Percentiles rank a stretch among this genome's conserved stretches.
phyloP scores from a whole-genome alignment of 2,797 vertebrate genomes.

The Microhierax caerulescens region DNA sequence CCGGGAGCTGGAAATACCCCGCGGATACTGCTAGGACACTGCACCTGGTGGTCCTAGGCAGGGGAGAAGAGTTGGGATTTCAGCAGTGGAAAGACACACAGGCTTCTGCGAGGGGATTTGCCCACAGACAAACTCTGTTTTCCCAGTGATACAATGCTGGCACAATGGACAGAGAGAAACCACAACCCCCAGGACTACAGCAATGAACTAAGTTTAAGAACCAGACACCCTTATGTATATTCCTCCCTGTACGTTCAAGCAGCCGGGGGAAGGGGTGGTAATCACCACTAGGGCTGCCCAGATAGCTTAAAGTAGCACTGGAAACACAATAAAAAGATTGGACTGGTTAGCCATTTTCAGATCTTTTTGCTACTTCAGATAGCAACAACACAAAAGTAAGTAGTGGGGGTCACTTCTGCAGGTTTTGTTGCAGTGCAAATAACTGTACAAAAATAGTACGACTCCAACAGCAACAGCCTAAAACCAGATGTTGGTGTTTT shows the following conservation, averaged over 20 bases:
- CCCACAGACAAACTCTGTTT: neutral
- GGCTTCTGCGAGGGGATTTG: neutral
- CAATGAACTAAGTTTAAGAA: neutral
- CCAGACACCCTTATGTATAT: neutral
- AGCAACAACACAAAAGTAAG: neutral
- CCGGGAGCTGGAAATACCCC: neutral
- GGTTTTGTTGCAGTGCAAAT: neutral
- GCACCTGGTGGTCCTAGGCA: neutral
- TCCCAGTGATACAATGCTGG: neutral
- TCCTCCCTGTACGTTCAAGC: neutral
- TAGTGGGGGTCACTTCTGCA: neutral
- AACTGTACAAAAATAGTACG: neutral
- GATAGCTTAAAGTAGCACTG: neutral
- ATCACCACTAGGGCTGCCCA: neutral
- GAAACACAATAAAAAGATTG: neutral
- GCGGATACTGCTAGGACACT: rapidly evolving
- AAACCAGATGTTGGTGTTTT: neutral
- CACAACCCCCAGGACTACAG: neutral
- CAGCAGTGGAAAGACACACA: neutral
- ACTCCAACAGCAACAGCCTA: neutral
- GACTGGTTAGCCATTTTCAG: neutral
- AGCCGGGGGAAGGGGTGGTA: neutral
- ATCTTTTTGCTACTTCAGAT: neutral
- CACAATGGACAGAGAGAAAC: neutral
- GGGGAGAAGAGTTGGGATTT: neutral